These are phyloP conservation scores for Acanthornis magna DNA, from an alignment of 2,797 vertebrate genomes.

Conservation along the genomic window DNA sequence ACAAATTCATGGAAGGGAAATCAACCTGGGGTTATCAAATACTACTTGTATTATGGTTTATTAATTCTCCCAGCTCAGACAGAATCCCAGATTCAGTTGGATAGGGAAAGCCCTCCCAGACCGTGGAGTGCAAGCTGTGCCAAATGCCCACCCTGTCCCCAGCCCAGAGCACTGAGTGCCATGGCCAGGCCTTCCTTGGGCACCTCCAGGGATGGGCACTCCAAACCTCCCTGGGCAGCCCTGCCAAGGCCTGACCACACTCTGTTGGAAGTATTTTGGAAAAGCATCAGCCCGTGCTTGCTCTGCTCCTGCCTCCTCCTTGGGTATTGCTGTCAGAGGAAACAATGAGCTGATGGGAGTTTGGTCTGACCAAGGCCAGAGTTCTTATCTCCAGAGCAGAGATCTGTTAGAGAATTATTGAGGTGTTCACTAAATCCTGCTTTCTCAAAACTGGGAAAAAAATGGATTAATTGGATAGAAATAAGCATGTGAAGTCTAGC, in stretches of 20 bases:
- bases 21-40: not conserved
- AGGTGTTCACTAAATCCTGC: not conserved
- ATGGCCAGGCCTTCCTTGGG: fast-evolving
- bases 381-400: not conserved
- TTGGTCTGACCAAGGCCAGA: not conserved
- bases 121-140: not conserved
- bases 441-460: not conserved
- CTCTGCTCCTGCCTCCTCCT: not conserved
- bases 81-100: not conserved
- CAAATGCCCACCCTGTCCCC: fast-evolving
- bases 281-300: not conserved
- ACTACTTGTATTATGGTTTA: not conserved
- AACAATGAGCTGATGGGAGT: not conserved
- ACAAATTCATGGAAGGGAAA: not conserved
- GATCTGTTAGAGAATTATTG: not conserved
- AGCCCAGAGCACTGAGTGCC: not conserved
- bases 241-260: fast-evolving
- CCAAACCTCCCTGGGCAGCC: not conserved
- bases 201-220: not conserved
- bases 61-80: not conserved
- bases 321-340: not conserved
- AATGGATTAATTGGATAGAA: not conserved
- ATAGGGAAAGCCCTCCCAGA: not conserved
- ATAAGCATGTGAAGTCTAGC: not conserved
- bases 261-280: not conserved